Conservation (phyloP, 92 coral and sea anemone species). For the Zoanthus gigantus region DNA sequence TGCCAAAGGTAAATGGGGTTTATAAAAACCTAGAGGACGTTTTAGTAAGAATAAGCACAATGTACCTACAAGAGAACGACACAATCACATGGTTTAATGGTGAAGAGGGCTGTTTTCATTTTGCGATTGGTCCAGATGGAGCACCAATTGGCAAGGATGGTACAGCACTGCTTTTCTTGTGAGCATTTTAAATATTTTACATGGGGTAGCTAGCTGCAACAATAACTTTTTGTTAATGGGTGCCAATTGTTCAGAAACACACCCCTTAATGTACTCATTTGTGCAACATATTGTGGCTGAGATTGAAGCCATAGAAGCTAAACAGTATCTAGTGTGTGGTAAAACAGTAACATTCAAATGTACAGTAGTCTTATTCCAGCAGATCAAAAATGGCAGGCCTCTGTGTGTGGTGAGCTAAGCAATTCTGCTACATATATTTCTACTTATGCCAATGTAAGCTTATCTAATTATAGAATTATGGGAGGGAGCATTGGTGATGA, state of each 20-base stretch:
- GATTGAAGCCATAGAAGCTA: conserved; percentile 49
- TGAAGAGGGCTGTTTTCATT: no score
- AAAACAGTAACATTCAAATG: no score
- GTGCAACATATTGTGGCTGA: conserved; percentile 38
- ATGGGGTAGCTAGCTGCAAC: conserved; percentile 48
- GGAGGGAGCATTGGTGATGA: conserved; percentile 51
- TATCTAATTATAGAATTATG: conserved; percentile 4
- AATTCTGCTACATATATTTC: conserved; percentile 62
- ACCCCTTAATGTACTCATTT: conserved; percentile 42
- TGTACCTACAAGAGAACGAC: no score
- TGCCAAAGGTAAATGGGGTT: no score
- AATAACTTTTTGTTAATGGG: conserved; percentile 53
- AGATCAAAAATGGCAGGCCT: conserved; percentile 45
- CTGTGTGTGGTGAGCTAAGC: conserved; percentile 48
- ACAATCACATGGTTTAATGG: no score
- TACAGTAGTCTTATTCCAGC: conserved; percentile 18
- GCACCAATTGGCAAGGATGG: no score
- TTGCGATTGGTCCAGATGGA: no score
- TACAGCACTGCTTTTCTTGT: conserved; percentile 25
- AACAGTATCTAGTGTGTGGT: conserved; percentile 15
- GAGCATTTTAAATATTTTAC: conserved; percentile 42
- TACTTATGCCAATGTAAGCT: conserved; percentile 44
- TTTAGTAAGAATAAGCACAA: no score
- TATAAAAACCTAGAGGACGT: no score
- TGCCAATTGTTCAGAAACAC: conserved; percentile 46